A percentile compares a stretch with the other conserved stretches of the same genome.
Evolutionary conservation across 2,888 invertebrate genomes (phyloP).

Genomic region (Oscheius sp.): DNA sequence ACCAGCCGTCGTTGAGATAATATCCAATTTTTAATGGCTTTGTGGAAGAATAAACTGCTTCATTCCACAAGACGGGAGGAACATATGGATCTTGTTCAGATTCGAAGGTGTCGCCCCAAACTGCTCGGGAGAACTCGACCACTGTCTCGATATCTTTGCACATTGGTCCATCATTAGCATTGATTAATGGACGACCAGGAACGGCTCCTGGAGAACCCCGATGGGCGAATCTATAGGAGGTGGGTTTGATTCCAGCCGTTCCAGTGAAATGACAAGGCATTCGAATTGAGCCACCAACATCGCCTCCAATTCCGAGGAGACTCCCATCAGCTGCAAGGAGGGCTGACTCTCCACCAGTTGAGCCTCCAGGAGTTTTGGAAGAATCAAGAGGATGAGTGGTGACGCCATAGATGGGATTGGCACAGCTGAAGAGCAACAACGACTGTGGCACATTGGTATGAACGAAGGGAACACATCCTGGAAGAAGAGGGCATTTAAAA

Average conservation of each 20-base stretch:
- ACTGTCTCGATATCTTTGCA: conserved; percentile 48
- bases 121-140: conserved; percentile 47
- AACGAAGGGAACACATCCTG: conserved; percentile 73
- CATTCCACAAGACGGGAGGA: conserved; percentile 58
- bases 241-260: conserved; percentile 70
- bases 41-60: conserved; percentile 40
- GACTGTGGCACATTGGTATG: conserved; percentile 72
- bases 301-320: conserved; percentile 70
- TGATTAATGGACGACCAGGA: conserved; percentile 62
- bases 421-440: conserved; percentile 66
- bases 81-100: conserved; percentile 58
- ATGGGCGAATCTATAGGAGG: conserved; percentile 56
- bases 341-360: conserved; percentile 64
- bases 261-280: conserved; percentile 73
- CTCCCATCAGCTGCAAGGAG: conserved; percentile 68
- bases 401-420: conserved; percentile 71
- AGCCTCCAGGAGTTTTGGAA: conserved; percentile 47
- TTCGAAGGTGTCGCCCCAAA: conserved; percentile 53
- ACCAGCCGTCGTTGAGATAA: conserved; percentile 64
- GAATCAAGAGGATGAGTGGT: conserved; percentile 44
- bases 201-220: conserved; percentile 54
- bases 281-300: conserved; percentile 73
- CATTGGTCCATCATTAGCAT: conserved; percentile 64
- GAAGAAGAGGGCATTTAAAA: not conserved
- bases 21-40: conserved; percentile 51